phyloP scores from a whole-genome alignment of 53 echinoderm and acorn worm species.

The Holothuria leucospilota region DNA sequence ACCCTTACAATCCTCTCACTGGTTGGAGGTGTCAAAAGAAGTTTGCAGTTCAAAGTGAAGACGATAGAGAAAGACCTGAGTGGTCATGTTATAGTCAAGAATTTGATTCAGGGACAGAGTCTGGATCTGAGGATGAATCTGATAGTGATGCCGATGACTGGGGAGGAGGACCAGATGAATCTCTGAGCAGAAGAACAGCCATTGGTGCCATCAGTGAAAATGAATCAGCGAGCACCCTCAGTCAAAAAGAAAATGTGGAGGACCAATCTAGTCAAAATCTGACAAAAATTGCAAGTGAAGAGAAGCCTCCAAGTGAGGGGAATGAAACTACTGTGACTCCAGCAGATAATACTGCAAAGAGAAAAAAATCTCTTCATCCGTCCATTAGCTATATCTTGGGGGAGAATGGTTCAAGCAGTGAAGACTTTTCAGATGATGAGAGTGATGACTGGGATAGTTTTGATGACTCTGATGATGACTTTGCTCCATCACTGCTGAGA shows the following conservation, averaged over 20 bases:
- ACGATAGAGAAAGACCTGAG: not conserved
- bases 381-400: constrained; percentile 36
- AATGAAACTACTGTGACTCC: too few species aligned
- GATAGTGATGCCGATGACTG: not conserved
- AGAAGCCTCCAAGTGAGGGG: too few species aligned
- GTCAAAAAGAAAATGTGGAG: too few species aligned
- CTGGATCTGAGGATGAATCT: constrained; percentile 36
- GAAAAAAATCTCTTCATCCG: constrained; percentile 37
- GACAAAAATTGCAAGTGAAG: too few species aligned
- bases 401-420: not conserved
- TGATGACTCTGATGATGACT: constrained; percentile 44
- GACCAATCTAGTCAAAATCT: too few species aligned
- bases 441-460: constrained; percentile 52
- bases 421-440: constrained; percentile 39
- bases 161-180: not conserved
- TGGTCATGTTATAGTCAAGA: constrained; percentile 6
- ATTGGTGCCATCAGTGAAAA: too few species aligned
- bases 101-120: constrained; percentile 47
- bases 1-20: constrained; percentile 72
- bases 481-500: not conserved
- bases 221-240: too few species aligned
- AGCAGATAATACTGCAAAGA: not conserved
- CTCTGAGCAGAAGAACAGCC: too few species aligned
- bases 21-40: constrained; percentile 61
- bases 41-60: not conserved